Conservation (phyloP, 2,797 vertebrate species). For the Prunella strophiata region DNA sequence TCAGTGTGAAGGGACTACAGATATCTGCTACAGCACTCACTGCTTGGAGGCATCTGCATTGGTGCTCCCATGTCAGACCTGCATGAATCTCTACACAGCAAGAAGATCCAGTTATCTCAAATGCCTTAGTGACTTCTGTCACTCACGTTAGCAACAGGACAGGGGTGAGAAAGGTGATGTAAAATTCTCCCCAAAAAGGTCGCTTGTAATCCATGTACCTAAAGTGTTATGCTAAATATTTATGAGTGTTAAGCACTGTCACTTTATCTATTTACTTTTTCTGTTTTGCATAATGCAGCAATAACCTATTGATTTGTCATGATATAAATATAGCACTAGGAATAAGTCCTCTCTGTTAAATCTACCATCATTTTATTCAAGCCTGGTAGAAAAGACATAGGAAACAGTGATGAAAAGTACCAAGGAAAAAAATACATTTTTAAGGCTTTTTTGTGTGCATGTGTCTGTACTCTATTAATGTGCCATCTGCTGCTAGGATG, state of each 20-base stretch:
- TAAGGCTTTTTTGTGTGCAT: not conserved
- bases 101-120: not conserved
- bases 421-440: not conserved
- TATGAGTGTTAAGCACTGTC: not conserved
- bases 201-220: accelerated
- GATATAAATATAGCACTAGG: not conserved
- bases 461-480: conserved; percentile 15
- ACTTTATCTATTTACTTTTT: not conserved
- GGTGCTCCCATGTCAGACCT: not conserved
- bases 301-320: not conserved
- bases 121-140: not conserved
- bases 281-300: not conserved
- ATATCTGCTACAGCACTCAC: not conserved
- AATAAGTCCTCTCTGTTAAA: not conserved
- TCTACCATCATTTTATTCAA: not conserved
- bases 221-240: not conserved
- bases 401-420: not conserved
- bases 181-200: not conserved
- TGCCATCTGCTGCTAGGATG: conserved; percentile 45
- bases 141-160: not conserved
- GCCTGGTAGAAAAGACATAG: not conserved
- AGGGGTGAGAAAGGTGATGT: not conserved
- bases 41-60: not conserved
- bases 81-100: not conserved
- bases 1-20: not conserved